Percentiles rank a stretch among this genome's conserved stretches.
Evolutionary conservation across 1,140 invertebrate genomes (phyloP).

Genomic region (Agraylea sexmaculata): DNA sequence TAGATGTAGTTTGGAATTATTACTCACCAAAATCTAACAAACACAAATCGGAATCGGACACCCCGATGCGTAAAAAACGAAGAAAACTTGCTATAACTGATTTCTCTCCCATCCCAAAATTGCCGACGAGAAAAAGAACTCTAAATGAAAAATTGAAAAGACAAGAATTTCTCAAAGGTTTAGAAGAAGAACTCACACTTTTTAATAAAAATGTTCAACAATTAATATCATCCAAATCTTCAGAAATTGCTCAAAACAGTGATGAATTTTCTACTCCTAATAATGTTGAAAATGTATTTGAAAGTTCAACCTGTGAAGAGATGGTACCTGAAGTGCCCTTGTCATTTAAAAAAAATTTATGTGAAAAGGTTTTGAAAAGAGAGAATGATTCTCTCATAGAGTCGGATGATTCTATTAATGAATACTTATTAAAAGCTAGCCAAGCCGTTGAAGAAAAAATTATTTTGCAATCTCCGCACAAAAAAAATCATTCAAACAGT

Average conservation of each 20-base stretch:
- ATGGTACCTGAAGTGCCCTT: constrained; percentile 31
- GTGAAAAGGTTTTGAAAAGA: constrained; percentile 16
- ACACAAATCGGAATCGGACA: constrained; percentile 25
- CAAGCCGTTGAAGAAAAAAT: constrained; percentile 34
- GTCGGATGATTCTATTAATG: constrained; percentile 40
- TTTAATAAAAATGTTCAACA: constrained; percentile 35
- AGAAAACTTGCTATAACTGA: constrained; percentile 26
- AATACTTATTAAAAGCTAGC: constrained; percentile 35
- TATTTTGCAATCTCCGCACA: no score
- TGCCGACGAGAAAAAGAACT: constrained; percentile 26
- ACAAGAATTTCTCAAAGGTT: constrained; percentile 30
- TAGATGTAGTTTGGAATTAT: constrained; percentile 39
- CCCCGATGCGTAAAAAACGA: constrained; percentile 30
- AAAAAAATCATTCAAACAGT: constrained; percentile 12
- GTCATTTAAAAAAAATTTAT: constrained; percentile 30
- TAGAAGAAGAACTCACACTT: constrained; percentile 25
- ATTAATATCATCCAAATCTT: constrained; percentile 21
- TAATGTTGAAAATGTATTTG: constrained; percentile 33
- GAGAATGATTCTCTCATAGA: constrained; percentile 31
- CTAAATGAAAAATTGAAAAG: constrained; percentile 27
- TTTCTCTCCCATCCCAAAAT: constrained; percentile 26
- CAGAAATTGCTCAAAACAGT: constrained; percentile 12
- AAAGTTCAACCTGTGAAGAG: constrained; percentile 24
- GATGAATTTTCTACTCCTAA: constrained; percentile 24
- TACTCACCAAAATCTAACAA: constrained; percentile 33